Base-by-base conservation (phyloP, 2,888 invertebrate species). In the Luperina nickerlii region DNA sequence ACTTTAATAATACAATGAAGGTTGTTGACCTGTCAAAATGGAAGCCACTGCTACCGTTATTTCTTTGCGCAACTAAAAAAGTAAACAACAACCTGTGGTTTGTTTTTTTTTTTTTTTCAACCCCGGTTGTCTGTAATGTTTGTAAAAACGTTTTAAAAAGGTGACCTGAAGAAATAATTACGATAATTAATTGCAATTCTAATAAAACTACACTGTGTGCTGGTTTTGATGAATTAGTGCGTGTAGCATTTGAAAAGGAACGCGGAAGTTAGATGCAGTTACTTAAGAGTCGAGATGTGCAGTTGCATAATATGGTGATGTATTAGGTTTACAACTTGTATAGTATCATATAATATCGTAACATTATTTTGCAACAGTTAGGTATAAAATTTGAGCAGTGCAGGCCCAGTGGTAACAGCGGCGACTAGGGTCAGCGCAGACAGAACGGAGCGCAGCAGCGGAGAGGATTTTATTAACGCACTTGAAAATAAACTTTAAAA, bases 271-370 rank as follows among this genome's bases (percentile, higher is more conserved):
- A 15, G 2, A 63, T 65, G 42, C 42, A 63, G 62, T 51, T 63
- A 48, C 62, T 75, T 11, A 51, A 69, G 48, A 51, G 48, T 51
- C 8, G 15, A 75, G 76, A 76, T 76, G 51, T 27, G 27, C 13
- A 18, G 63, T 76, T 42, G 27, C 27, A 42, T 63, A 51, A 51
- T 15, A 2, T 11, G 27, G n/a, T 65, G 51, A 76, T 18, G 42
- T 42, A 63, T 32, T 32, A 76, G 51, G 3, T 24, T 42, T 24
- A 24, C 20, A 8, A 1, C 24, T 60, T 45, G 45, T 11, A 45
- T 45, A 45, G 11, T 45, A 45, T 45, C 45, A 45, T 45, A 45
- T 45, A 45, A 18, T 51, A n/a, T 13, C n/a, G 11, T n/a, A n/a
- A n/a, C 11, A 60, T 6, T n/a, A 6, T 60, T 13, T 60, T 48